Conservation (phyloP, 2,113 vertebrate genomes). For the Desmodus rotundus region DNA sequence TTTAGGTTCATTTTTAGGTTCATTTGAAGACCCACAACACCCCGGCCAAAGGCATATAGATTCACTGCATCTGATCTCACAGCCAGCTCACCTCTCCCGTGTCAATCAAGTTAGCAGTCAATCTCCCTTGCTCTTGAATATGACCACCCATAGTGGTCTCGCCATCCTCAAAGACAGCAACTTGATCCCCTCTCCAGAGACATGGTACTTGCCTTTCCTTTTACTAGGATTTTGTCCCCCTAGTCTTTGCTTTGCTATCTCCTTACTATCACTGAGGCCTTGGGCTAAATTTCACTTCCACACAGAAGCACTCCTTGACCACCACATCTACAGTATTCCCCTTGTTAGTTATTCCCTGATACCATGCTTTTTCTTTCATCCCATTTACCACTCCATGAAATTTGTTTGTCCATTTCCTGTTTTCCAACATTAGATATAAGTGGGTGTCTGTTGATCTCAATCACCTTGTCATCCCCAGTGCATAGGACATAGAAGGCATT, state of each 20-base stretch:
- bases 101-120: not conserved
- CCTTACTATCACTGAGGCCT: not conserved
- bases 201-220: not conserved
- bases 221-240: not conserved
- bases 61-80: not conserved
- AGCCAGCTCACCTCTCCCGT: not conserved
- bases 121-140: not conserved
- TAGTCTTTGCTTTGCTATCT: not conserved
- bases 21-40: not conserved
- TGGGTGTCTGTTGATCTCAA: too few relatives aligned
- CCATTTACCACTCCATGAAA: not conserved
- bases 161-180: not conserved
- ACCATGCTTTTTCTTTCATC: not conserved
- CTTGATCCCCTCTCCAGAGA: not conserved
- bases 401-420: not conserved
- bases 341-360: not conserved
- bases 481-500: not conserved
- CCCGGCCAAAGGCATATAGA: not conserved
- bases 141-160: not conserved
- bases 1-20: too few relatives aligned
- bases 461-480: not conserved
- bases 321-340: not conserved
- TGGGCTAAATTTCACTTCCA: too few relatives aligned
- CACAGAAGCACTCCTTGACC: not conserved
- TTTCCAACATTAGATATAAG: not conserved